phyloP scores from a whole-genome alignment of 2,113 vertebrate genomes.

The Zosterops japonicus region DNA sequence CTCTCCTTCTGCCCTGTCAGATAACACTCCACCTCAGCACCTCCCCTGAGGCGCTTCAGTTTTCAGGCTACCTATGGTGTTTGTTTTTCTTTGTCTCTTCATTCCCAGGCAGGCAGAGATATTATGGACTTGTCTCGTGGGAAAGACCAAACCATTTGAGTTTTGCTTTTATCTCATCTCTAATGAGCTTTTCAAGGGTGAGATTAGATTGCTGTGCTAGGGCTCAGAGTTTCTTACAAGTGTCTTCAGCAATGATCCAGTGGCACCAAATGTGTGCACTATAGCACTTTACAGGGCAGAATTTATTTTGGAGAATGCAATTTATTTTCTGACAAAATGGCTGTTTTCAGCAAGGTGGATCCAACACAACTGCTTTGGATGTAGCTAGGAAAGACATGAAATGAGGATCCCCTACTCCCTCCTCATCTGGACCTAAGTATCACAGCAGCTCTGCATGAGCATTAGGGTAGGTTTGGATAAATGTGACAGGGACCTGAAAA shows the following conservation, averaged over 20 bases:
- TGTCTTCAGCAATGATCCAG: background rate
- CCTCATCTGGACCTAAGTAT: background rate
- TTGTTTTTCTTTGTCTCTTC: constrained; percentile 34
- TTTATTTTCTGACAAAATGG: background rate
- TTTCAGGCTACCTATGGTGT: constrained; percentile 43
- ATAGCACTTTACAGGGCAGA: background rate
- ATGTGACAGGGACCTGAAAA: background rate
- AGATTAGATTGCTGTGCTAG: background rate
- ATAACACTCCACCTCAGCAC: background rate
- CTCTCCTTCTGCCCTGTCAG: background rate
- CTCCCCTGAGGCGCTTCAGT: constrained; percentile 9
- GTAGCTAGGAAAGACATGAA: background rate
- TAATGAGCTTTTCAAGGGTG: background rate
- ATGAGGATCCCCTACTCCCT: background rate
- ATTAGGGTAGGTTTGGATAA: background rate
- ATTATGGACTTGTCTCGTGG: background rate
- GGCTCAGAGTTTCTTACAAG: background rate
- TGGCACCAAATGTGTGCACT: background rate
- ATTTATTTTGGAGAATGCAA: background rate
- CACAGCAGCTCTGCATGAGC: background rate
- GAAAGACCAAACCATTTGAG: background rate
- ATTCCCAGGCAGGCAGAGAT: background rate
- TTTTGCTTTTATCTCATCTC: background rate
- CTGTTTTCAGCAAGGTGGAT: background rate
- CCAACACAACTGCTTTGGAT: background rate